Conservation (phyloP, 2,888 invertebrate genomes). For the Heliconius sara region DNA sequence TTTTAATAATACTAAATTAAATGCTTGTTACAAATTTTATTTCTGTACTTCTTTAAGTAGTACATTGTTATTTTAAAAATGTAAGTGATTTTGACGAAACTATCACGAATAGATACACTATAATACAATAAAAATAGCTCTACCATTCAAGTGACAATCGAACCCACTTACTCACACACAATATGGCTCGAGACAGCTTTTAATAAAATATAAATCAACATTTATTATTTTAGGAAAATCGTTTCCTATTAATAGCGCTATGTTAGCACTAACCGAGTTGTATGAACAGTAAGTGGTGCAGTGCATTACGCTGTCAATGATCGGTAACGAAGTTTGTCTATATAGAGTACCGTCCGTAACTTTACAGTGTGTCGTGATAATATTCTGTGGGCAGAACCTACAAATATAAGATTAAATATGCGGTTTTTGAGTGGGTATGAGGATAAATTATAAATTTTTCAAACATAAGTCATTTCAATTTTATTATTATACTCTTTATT, state of each 20-base stretch:
- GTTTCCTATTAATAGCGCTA: conserved; percentile 15
- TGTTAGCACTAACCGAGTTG: conserved; percentile 59
- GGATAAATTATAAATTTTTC: too few relatives aligned
- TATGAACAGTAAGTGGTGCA: conserved; percentile 64
- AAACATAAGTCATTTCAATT: too few relatives aligned
- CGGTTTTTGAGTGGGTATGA: too few relatives aligned
- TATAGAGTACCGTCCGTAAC: conserved; percentile 18
- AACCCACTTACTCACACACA: not conserved
- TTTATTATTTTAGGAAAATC: not conserved
- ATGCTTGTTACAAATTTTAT: too few relatives aligned
- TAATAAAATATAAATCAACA: not conserved
- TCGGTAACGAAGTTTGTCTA: conserved; percentile 70
- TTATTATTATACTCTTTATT: too few relatives aligned
- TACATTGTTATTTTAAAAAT: too few relatives aligned
- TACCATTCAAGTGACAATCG: not conserved
- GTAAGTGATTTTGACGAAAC: too few relatives aligned
- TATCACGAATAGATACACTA: too few relatives aligned
- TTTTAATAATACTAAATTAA: too few relatives aligned
- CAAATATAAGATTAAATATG: not conserved
- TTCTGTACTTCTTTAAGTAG: too few relatives aligned
- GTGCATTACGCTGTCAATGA: conserved; percentile 76
- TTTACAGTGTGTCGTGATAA: not conserved
- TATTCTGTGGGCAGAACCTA: not conserved
- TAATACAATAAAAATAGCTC: too few relatives aligned
- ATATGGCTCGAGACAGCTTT: not conserved